phyloP scores from a whole-genome alignment of 2,888 invertebrate species.

The Drosophila tanythrix region DNA sequence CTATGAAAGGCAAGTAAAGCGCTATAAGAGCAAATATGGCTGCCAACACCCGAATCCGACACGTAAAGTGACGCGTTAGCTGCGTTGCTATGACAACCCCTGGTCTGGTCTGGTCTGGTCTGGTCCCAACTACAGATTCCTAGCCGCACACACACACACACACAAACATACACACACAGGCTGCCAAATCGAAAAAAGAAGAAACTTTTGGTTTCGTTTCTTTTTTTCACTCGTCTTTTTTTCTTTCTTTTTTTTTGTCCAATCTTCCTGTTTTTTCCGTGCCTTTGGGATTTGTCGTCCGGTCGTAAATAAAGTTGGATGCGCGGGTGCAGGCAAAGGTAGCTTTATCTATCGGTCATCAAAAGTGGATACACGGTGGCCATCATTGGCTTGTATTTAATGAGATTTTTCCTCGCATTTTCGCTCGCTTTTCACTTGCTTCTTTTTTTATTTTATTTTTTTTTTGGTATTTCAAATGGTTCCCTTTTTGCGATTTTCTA shows the following conservation, averaged over 20 bases:
- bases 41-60: slow-evolving; percentile 85
- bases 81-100: slow-evolving; percentile 84
- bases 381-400: slow-evolving; percentile 79
- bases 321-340: not conserved
- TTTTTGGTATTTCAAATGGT: not conserved
- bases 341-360: slow-evolving; percentile 73
- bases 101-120: slow-evolving; percentile 13
- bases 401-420: slow-evolving; percentile 62
- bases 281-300: slow-evolving; percentile 58
- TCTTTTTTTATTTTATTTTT: not conserved
- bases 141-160: not conserved
- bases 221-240: not conserved
- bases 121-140: slow-evolving; percentile 3
- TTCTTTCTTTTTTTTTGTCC: slow-evolving; percentile 3
- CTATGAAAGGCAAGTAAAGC: slow-evolving; percentile 78
- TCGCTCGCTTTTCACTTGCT: slow-evolving; percentile 12
- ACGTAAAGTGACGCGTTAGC: slow-evolving; percentile 84
- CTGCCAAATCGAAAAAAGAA: not conserved
- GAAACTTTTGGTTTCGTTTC: slow-evolving; percentile 5
- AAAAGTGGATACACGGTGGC: slow-evolving; percentile 42
- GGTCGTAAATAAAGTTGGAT: slow-evolving; percentile 66
- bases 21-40: slow-evolving; percentile 85
- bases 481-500: not conserved
- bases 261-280: slow-evolving; percentile 5
- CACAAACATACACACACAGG: not conserved